A percentile compares a stretch with the other conserved stretches of the same genome.
Conservation (phyloP, 2,113 vertebrate genomes). For the Nymphicus hollandicus region DNA sequence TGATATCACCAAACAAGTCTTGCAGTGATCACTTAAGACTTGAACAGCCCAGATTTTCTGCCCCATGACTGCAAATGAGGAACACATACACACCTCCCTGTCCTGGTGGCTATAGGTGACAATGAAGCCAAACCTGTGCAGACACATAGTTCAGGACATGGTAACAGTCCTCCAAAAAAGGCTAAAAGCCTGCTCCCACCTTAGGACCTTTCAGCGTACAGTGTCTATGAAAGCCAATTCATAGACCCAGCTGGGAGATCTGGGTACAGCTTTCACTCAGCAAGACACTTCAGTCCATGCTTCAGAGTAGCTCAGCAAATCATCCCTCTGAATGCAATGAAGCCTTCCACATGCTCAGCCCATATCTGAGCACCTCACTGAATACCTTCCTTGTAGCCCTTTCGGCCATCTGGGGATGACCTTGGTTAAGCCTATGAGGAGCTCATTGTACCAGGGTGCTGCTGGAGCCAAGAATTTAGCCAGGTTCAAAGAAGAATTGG, state of each 20-base stretch:
- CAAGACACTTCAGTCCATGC: background rate
- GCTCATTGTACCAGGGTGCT: conserved; percentile 14
- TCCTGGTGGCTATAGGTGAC: accelerated
- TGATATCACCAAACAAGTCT: background rate
- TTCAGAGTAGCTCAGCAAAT: background rate
- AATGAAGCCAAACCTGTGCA: background rate
- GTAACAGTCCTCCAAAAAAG: background rate
- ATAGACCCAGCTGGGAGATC: background rate
- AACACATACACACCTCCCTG: background rate
- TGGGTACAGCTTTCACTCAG: background rate
- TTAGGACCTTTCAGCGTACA: background rate
- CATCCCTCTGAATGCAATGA: background rate
- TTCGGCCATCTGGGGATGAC: background rate
- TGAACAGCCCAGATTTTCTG: background rate
- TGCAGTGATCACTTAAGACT: background rate
- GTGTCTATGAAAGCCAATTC: background rate
- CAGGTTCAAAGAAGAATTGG: conserved; percentile 12
- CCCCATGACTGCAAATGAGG: background rate
- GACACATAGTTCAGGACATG: background rate
- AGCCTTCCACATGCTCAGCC: background rate
- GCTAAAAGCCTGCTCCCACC: background rate
- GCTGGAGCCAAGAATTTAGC: background rate
- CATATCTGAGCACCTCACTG: background rate
- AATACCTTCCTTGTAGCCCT: background rate
- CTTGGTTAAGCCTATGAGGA: background rate